Conservation (phyloP, 2,888 invertebrate species). For the Acronicta aceris region DNA sequence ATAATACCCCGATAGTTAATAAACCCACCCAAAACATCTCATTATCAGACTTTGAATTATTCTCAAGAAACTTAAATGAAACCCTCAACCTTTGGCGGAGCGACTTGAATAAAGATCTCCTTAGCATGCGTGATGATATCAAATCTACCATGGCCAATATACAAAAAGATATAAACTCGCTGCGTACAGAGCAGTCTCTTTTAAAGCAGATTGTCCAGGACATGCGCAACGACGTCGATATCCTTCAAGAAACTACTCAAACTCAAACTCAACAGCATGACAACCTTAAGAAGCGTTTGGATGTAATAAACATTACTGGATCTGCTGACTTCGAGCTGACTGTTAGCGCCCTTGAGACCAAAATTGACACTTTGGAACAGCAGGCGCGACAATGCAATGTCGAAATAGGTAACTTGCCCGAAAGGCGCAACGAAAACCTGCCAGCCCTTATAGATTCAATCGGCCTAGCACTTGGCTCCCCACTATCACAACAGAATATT, state of each 20-base stretch:
- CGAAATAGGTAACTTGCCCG: slow-evolving; percentile 8
- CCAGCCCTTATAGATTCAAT: not conserved
- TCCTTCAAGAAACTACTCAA: slow-evolving; percentile 4
- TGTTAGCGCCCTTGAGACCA: not conserved
- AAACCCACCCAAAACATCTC: not conserved
- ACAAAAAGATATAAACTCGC: slow-evolving; percentile 3
- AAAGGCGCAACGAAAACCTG: slow-evolving; percentile 13
- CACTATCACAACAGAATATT: not conserved
- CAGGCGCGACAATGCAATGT: slow-evolving; percentile 13
- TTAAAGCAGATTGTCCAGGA: slow-evolving; percentile 6
- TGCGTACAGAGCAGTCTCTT: slow-evolving; percentile 9
- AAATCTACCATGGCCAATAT: slow-evolving; percentile 2
- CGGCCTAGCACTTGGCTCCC: not conserved
- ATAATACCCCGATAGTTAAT: too few relatives aligned
- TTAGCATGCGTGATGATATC: slow-evolving; percentile 10
- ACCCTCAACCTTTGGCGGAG: slow-evolving; percentile 7
- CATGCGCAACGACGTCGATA: slow-evolving; percentile 3
- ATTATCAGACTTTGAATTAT: slow-evolving; percentile 6
- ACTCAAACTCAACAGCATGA: not conserved
- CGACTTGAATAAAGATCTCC: slow-evolving; percentile 8
- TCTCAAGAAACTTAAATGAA: not conserved
- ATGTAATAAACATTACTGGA: not conserved
- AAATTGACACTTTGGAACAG: slow-evolving; percentile 7
- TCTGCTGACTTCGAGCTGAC: not conserved
- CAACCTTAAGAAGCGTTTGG: slow-evolving; percentile 8